phyloP scores from a whole-genome alignment of 1,140 invertebrate species.

The Bombus waltoni region DNA sequence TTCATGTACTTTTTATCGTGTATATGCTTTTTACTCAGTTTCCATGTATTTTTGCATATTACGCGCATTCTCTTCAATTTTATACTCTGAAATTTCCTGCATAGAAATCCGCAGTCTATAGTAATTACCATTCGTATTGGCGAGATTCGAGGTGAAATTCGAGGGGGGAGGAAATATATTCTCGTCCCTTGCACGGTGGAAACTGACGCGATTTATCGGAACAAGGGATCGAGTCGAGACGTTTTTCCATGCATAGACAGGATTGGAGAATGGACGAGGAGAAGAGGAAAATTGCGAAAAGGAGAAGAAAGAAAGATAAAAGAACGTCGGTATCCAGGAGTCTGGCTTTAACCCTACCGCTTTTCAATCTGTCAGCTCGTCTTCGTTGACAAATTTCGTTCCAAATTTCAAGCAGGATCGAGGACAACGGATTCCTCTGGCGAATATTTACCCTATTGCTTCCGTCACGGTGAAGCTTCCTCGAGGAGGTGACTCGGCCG shows the following conservation, averaged over 20 bases:
- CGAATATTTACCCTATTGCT: background rate
- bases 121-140: too few species aligned
- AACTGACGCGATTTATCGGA: background rate
- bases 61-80: too few species aligned
- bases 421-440: background rate
- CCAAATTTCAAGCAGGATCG: constrained; percentile 36
- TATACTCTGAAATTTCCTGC: too few species aligned
- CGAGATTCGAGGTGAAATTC: too few species aligned
- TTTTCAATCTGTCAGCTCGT: constrained; percentile 37
- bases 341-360: constrained; percentile 20
- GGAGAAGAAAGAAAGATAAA: background rate
- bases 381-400: constrained; percentile 37
- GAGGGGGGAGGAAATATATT: too few species aligned
- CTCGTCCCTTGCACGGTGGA: too few species aligned
- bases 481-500: background rate
- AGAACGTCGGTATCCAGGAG: background rate
- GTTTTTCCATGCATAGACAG: constrained; percentile 8
- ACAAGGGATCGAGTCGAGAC: background rate
- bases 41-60: too few species aligned
- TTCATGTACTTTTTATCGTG: too few species aligned
- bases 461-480: too few species aligned
- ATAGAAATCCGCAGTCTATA: too few species aligned
- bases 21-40: too few species aligned
- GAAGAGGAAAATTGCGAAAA: background rate
- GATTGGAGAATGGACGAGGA: background rate